Base-by-base conservation (phyloP, 2,113 vertebrate genomes). In the Antigone vipio region DNA sequence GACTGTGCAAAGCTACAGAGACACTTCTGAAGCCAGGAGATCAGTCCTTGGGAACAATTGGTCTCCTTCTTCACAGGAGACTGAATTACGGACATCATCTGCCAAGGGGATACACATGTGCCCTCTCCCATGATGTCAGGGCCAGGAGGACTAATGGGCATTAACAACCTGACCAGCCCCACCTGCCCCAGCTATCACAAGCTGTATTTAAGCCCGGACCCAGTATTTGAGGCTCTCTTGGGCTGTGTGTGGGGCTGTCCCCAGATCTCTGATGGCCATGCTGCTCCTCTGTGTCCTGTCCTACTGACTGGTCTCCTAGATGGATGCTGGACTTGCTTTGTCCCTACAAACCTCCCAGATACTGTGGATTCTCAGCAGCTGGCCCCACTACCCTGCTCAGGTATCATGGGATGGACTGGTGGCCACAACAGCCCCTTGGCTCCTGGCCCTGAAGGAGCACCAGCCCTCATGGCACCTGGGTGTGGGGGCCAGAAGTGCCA, bases 201-300 rank as follows among this genome's bases (percentile, higher is more conserved):
- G 27, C 7, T 20, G 11, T 44, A 30, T 68, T 34, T 59, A 68
- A 78, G 17, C 38, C 38, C 81, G 81, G 8, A 22, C 3, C 10
- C 32, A 62, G 42, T 0, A 1, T 0, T 1, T 2, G 0, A 6
- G 0, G 1, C 1, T 40, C 3, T 0, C 0, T 19, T 38, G 2
- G 27, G 7, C 30, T 69, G 9, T n/a, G 10, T 0, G 0, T 5
- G 6, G 11, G 7, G 6, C 1, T 89, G 6, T 12, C 1, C 45
- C 4, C 5, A 1, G 2, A 0, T 0, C 2, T n/a, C 1, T 38
- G 0, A 0, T 11, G 16, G 9, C 2, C 0, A 0, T 58, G 40
- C 16, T 93, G 27, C 8, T 55, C 5, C 9, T 42, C 13, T 72
- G 24, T 77, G 23, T 23, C 27, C 8, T 73, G 29, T 9, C 5